A percentile compares a stretch with the other conserved stretches of the same genome.
Evolutionary conservation across 2,797 vertebrate species (phyloP).

Genomic region (Oreochromis mossambicus): DNA sequence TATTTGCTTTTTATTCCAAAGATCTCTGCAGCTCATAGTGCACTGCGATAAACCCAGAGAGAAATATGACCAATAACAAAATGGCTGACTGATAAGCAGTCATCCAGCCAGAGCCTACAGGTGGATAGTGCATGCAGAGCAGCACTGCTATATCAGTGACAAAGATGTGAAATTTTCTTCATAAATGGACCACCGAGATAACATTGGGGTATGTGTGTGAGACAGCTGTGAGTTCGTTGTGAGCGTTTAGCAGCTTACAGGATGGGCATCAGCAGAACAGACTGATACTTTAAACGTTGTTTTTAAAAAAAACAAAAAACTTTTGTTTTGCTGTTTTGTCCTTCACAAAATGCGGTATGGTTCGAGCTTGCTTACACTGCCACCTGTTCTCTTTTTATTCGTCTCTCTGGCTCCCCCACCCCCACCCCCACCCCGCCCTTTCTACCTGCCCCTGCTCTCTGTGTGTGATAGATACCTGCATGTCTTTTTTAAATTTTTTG

Average conservation of each 20-base stretch:
- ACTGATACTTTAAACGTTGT: not conserved
- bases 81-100: not conserved
- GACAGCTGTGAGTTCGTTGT: too few species aligned
- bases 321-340: not conserved
- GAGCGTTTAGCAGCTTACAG: too few species aligned
- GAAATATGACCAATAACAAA: not conserved
- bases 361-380: not conserved
- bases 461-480: not conserved
- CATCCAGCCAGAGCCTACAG: not conserved
- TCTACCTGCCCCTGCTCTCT: not conserved
- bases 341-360: not conserved
- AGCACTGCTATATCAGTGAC: not conserved
- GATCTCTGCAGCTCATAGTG: not conserved
- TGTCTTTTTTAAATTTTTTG: accelerated
- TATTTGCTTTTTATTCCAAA: not conserved
- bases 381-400: not conserved
- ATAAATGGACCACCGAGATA: not conserved
- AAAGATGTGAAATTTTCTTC: not conserved
- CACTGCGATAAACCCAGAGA: not conserved
- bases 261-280: too few species aligned
- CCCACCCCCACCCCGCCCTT: too few species aligned
- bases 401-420: not conserved
- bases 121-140: not conserved
- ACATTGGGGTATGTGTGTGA: too few species aligned
- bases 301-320: accelerated